Percentiles rank a stretch among this genome's conserved stretches.
Conservation (phyloP, 2,113 vertebrate species). For the Dipodomys stephensi region DNA sequence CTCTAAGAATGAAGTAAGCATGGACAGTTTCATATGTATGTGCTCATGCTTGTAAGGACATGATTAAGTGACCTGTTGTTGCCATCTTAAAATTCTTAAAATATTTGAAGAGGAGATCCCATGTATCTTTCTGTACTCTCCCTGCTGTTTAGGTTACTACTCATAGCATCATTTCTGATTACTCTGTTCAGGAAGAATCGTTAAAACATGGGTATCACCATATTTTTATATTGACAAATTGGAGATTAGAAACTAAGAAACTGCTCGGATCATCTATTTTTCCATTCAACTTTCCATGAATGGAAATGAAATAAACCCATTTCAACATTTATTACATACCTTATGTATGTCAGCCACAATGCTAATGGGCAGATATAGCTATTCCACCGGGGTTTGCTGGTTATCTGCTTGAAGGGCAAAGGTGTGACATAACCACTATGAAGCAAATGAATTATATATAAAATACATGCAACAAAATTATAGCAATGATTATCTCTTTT, state of each 20-base stretch:
- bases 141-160: neutral
- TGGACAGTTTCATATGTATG: neutral
- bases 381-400: neutral
- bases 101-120: neutral
- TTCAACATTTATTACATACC: neutral
- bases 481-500: too few relatives aligned
- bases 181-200: neutral
- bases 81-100: neutral
- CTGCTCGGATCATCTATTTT: neutral
- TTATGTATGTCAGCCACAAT: neutral
- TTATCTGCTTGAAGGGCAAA: neutral
- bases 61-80: neutral
- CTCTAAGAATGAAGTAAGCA: neutral
- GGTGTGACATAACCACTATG: neutral
- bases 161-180: neutral
- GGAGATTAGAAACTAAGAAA: neutral
- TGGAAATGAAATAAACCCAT: neutral
- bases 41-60: neutral
- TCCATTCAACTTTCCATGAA: neutral
- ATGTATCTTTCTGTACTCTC: neutral
- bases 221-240: neutral
- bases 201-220: neutral
- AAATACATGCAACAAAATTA: too few relatives aligned
- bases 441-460: too few relatives aligned
- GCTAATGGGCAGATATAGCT: neutral